Evolutionary conservation across 2,113 vertebrate species (phyloP).

Genomic region (Oreochromis spilurus): DNA sequence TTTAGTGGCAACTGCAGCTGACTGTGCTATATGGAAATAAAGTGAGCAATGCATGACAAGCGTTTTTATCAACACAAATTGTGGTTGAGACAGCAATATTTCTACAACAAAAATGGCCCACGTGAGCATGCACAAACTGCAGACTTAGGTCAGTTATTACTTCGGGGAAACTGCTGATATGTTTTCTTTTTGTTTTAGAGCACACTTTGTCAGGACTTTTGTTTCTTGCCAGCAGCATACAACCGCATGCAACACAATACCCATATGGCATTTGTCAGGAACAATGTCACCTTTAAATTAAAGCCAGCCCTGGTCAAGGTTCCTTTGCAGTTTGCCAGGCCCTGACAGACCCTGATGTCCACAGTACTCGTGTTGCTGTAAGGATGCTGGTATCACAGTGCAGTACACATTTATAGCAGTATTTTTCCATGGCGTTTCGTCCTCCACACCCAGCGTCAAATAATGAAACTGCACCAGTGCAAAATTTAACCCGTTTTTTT

Average conservation of each 20-base stretch:
- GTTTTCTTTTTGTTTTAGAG: background rate
- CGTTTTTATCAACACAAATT: slow-evolving; percentile 43
- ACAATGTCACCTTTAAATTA: background rate
- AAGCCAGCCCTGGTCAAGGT: background rate
- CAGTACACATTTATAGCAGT: background rate
- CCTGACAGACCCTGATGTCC: background rate
- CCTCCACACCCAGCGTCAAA: background rate
- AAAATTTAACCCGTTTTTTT: background rate
- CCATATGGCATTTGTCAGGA: background rate
- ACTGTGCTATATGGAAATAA: slow-evolving; percentile 35
- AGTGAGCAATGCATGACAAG: slow-evolving; percentile 40
- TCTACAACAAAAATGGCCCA: background rate
- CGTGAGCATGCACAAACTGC: background rate
- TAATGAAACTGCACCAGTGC: background rate
- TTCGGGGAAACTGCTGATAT: slow-evolving; percentile 22
- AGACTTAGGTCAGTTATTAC: background rate
- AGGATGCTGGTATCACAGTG: background rate
- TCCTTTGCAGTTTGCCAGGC: background rate
- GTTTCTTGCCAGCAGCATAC: background rate
- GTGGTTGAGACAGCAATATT: slow-evolving; percentile 10
- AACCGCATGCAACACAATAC: slow-evolving; percentile 4
- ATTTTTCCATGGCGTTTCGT: background rate
- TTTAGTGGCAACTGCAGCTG: slow-evolving; percentile 42
- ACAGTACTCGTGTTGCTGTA: background rate
- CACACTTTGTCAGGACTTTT: background rate